Evolutionary conservation across 2,797 vertebrate species (phyloP).

Genomic region (Malurus splendens): DNA sequence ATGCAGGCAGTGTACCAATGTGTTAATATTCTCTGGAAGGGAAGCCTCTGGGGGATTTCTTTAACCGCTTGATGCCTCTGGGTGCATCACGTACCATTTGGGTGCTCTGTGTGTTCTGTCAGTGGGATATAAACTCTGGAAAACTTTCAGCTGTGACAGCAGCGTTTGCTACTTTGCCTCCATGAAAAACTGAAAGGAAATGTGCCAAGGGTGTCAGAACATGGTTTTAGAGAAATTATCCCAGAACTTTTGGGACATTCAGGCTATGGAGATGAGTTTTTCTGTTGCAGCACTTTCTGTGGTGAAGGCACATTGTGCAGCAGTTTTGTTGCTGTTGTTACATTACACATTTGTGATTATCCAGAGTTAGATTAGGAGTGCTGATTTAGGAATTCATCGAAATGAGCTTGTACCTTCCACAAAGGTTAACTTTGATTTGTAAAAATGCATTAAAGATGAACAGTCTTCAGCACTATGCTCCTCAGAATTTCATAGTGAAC

Average conservation of each 20-base stretch:
- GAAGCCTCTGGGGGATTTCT: neutral
- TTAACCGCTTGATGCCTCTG: neutral
- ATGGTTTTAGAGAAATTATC: neutral
- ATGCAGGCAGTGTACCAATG: neutral
- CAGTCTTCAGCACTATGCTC: slow-evolving; percentile 17
- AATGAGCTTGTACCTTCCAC: slow-evolving; percentile 32
- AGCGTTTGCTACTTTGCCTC: neutral
- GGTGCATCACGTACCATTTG: neutral
- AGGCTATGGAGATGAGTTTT: neutral
- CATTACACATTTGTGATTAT: neutral
- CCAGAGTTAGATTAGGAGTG: neutral
- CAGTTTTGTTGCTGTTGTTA: neutral
- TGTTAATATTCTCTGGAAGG: neutral
- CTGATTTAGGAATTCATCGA: slow-evolving; percentile 24
- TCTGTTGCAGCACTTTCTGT: neutral
- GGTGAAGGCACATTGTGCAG: neutral
- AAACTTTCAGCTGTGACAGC: neutral
- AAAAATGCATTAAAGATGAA: slow-evolving; percentile 59
- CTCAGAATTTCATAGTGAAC: slow-evolving; percentile 55
- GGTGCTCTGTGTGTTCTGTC: neutral
- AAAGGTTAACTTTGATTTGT: slow-evolving; percentile 63
- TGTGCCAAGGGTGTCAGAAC: neutral
- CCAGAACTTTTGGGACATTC: neutral
- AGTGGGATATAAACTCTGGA: neutral
- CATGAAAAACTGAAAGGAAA: neutral